Base-by-base conservation (phyloP, 2,888 invertebrate species). In the Chrysopilus asiliformis region DNA sequence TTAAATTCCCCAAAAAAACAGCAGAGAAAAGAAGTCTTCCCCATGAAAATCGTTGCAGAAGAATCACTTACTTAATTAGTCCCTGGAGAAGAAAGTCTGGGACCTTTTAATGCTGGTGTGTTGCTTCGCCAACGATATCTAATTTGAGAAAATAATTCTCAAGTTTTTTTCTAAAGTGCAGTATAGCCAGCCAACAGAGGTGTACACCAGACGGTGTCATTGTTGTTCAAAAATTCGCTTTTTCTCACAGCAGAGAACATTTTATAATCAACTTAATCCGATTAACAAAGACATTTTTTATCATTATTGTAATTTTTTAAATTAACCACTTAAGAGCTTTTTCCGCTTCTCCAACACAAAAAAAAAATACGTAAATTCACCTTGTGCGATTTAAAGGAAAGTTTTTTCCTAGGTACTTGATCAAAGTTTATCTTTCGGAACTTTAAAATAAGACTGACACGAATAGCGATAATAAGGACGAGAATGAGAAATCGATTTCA, bases 401-500 rank as follows among this genome's bases (percentile, higher is more conserved):
- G n/a, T n/a, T n/a, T n/a, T n/a, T n/a, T n/a, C n/a, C n/a, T n/a
- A n/a, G n/a, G n/a, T n/a, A n/a, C n/a, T n/a, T n/a, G n/a, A n/a
- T n/a, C n/a, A n/a, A n/a, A n/a, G n/a, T n/a, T n/a, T n/a, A n/a
- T n/a, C n/a, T n/a, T n/a, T n/a, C n/a, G n/a, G n/a, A n/a, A n/a
- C n/a, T n/a, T n/a, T n/a, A n/a, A n/a, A n/a, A n/a, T n/a, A n/a
- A n/a, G n/a, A n/a, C n/a, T n/a, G n/a, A n/a, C n/a, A n/a, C n/a
- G n/a, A n/a, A n/a, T n/a, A n/a, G n/a, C n/a, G n/a, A n/a, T n/a
- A n/a, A n/a, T n/a, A n/a, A n/a, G n/a, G n/a, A n/a, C n/a, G n/a
- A n/a, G 22, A 33, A 22, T 14, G 24, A 12, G 18, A 38, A 38
- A 38, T 38, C 28, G 38, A 38, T 38, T 27, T 33, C 32, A 19